Percentiles rank a stretch among this genome's conserved stretches.
These are phyloP conservation scores for Naja naja DNA, from an alignment of 2,113 vertebrate genomes.

Conservation along the genomic window DNA sequence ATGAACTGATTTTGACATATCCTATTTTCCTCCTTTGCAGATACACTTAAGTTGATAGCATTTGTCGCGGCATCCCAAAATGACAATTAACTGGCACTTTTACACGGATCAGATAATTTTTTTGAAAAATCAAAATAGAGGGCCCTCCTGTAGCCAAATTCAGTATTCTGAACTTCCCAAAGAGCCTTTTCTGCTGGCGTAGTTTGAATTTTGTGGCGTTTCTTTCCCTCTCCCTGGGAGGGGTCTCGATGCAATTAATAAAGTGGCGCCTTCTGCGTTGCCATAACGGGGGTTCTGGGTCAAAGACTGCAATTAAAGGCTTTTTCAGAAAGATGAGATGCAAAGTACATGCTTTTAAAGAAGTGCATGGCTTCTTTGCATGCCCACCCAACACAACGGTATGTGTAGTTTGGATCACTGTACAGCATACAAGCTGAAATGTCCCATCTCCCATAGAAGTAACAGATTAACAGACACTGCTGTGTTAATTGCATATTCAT, in stretches of 20 bases:
- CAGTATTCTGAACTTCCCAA: conserved; percentile 15
- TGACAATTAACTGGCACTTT: not conserved
- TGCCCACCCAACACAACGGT: conserved; percentile 1
- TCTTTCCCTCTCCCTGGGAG: conserved; percentile 21
- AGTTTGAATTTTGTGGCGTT: conserved; percentile 5
- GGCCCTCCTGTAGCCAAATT: conserved; percentile 9
- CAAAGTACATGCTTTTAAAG: conserved; percentile 33
- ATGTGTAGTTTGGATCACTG: not conserved
- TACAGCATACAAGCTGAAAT: conserved; percentile 16
- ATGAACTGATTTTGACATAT: conserved; percentile 51
- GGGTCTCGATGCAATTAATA: conserved; percentile 10
- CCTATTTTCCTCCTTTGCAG: conserved; percentile 30
- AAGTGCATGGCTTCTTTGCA: conserved; percentile 22
- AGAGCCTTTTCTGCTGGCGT: not conserved
- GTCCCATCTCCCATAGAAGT: not conserved
- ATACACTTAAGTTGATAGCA: conserved; percentile 21
- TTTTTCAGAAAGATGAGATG: conserved; percentile 44
- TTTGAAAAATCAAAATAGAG: not conserved
- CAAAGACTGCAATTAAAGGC: not conserved
- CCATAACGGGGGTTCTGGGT: conserved; percentile 12
- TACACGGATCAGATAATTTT: not conserved
- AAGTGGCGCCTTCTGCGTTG: not conserved
- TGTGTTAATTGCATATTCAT: not conserved
- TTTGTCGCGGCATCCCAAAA: conserved; percentile 28
- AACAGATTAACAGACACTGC: conserved; percentile 4